phyloP scores from a whole-genome alignment of 2,113 vertebrate genomes.

The Strix uralensis region DNA sequence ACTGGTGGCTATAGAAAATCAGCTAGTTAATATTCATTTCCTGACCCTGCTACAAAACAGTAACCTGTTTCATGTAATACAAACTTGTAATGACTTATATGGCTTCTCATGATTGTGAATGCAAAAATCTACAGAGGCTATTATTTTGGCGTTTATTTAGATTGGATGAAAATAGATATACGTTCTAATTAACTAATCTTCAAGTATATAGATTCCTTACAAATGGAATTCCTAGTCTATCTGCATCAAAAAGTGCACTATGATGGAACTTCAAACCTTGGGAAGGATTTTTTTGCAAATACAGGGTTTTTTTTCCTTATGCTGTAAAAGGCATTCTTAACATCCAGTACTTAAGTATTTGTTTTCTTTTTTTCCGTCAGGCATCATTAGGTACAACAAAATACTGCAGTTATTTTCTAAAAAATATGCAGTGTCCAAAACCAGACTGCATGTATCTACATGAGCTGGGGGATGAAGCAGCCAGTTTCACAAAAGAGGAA shows the following conservation, averaged over 20 bases:
- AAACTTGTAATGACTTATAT: neutral
- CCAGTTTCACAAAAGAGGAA: constrained; percentile 99
- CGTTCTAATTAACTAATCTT: neutral
- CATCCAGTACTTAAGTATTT: neutral
- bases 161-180: neutral
- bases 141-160: neutral
- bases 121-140: neutral
- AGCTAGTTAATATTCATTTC: neutral
- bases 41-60: neutral
- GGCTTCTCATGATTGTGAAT: neutral
- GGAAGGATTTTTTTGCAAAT: neutral
- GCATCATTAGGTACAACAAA: constrained; percentile 99
- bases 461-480: constrained; percentile 97
- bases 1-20: neutral
- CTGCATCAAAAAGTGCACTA: neutral
- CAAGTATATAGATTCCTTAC: neutral
- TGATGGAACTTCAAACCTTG: neutral
- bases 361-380: constrained; percentile 64
- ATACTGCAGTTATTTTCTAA: constrained; percentile 99
- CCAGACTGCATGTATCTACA: constrained; percentile 99
- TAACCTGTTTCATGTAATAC: neutral
- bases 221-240: neutral
- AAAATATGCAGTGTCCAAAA: constrained; percentile 99
- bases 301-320: accelerated
- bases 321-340: neutral